These are phyloP conservation scores for Phalacrocorax carbo DNA, from an alignment of 2,113 vertebrate species.

Conservation along the genomic window DNA sequence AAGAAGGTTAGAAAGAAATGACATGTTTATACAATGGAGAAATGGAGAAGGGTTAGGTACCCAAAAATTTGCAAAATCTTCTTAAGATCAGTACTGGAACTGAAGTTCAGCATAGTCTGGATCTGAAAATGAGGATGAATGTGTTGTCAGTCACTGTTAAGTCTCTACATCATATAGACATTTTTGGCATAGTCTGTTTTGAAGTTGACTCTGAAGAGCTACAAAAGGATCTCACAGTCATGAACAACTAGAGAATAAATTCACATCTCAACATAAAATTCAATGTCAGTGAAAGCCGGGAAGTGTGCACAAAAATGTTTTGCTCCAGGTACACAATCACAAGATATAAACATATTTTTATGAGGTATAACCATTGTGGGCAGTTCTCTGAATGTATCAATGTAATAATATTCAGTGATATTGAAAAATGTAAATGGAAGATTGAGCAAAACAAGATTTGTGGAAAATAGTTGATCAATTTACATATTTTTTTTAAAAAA, in stretches of 20 bases:
- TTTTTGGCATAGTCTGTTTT: background rate
- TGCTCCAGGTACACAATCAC: background rate
- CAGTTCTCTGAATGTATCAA: background rate
- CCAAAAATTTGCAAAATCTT: conserved; percentile 27
- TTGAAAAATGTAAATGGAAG: background rate
- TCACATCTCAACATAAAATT: background rate
- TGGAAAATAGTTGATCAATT: background rate
- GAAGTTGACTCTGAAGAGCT: background rate
- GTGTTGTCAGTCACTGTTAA: background rate
- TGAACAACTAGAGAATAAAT: background rate
- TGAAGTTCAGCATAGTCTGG: background rate
- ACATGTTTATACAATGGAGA: background rate
- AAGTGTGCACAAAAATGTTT: background rate
- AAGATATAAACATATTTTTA: background rate
- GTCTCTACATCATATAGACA: background rate
- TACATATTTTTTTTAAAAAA: background rate
- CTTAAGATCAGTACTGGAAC: conserved; percentile 1
- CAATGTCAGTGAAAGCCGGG: background rate
- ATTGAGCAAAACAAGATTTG: background rate
- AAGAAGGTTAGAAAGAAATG: conserved; percentile 9
- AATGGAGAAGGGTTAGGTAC: background rate
- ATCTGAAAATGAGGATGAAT: background rate
- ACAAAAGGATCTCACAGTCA: background rate
- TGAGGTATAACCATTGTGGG: background rate
- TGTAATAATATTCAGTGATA: background rate